Evolutionary conservation across 1,140 invertebrate genomes (phyloP).

Genomic region (Megalonaias nervosa): DNA sequence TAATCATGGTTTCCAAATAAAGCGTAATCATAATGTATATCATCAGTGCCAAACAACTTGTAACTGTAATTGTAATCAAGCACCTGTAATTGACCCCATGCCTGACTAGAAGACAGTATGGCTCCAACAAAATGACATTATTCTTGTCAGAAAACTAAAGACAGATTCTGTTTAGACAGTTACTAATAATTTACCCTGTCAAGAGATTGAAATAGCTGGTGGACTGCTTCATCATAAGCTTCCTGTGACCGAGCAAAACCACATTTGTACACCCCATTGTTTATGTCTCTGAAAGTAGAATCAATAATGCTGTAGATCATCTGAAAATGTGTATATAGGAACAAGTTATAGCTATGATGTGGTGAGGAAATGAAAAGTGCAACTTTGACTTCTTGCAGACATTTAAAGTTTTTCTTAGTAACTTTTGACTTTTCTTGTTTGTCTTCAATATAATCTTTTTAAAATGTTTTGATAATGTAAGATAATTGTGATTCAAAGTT

Average conservation of each 20-base stretch:
- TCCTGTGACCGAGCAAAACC: slow-evolving; percentile 65
- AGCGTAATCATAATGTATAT: no score
- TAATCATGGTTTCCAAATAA: no score
- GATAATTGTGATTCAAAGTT: background rate
- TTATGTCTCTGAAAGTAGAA: slow-evolving; percentile 56
- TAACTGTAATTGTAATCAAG: no score
- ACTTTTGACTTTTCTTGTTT: background rate
- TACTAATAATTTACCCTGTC: slow-evolving; percentile 53
- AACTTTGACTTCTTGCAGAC: no score
- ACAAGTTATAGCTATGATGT: background rate
- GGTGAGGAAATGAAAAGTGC: no score
- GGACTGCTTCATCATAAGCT: slow-evolving; percentile 58
- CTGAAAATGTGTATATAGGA: background rate
- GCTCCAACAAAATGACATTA: background rate
- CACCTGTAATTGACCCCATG: no score
- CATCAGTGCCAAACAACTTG: no score
- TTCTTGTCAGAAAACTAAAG: background rate
- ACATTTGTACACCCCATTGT: slow-evolving; percentile 65
- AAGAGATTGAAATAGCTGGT: slow-evolving; percentile 53
- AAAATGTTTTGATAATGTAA: background rate
- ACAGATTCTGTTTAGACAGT: background rate
- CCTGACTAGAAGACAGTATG: background rate
- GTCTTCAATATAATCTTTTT: background rate
- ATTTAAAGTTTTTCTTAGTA: no score
- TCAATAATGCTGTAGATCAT: background rate